A percentile compares a stretch with the other conserved stretches of the same genome.
Evolutionary conservation across 2,113 vertebrate species (phyloP).

Genomic region (Sprattus sprattus): DNA sequence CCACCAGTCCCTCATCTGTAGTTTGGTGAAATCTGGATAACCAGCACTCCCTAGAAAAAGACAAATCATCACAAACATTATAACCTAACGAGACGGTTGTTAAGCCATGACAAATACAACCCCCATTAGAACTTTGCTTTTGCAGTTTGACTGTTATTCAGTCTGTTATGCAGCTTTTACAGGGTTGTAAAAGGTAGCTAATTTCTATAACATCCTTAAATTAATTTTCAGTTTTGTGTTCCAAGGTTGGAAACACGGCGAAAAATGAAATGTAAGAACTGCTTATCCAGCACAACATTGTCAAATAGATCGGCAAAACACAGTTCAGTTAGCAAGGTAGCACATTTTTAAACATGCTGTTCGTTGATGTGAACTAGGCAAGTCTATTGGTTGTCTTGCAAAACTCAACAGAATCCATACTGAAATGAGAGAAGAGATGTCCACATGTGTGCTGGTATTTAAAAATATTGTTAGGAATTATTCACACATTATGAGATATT

Average conservation of each 20-base stretch:
- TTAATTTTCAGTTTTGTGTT: no score
- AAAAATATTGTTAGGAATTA: not conserved
- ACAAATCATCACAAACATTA: not conserved
- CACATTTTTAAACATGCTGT: not conserved
- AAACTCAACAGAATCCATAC: not conserved
- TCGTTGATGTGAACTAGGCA: not conserved
- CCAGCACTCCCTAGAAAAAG: conserved; percentile 74
- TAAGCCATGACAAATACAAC: not conserved
- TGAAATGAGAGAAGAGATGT: not conserved
- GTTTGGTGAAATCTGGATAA: conserved; percentile 87
- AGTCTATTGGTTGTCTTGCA: not conserved
- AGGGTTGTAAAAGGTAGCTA: no score
- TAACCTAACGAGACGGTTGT: not conserved
- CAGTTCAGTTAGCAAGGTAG: not conserved
- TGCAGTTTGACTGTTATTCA: no score
- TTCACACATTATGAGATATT: not conserved
- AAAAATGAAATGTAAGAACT: no score
- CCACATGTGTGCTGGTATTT: not conserved
- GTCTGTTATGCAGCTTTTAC: no score
- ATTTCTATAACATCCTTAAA: no score
- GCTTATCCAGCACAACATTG: no score
- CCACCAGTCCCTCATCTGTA: conserved; percentile 85
- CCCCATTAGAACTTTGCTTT: no score
- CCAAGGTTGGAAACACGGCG: no score
- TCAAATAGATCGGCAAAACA: no score